Base-by-base conservation (phyloP, 2,888 invertebrate genomes). In the Leptothorax acervorum region DNA sequence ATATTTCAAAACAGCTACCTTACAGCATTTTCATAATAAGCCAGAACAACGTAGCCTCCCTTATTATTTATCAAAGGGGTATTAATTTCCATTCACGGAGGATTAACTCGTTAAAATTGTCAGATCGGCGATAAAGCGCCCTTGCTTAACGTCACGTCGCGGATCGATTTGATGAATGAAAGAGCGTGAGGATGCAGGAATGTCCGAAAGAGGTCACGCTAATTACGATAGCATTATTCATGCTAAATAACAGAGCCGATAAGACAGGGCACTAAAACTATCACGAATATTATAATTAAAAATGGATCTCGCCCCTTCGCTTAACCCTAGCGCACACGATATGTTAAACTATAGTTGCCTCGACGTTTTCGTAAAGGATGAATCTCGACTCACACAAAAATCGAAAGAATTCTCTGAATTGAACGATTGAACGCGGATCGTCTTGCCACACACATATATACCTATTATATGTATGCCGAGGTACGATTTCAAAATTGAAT, bases 81-180 rank as follows among this genome's bases (percentile, higher is more conserved):
- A 66, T 78, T 78, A 78, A 66, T 78, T 76, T 66, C 15, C 42
- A 42, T 55, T 78, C 12, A n/a, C 11, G 18, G 42, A 45, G 28
- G 42, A 78, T 78, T 78, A 55, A 78, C 66, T 78, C n/a, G 78
- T 78, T 78, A 51, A 76, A 76, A 76, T 76, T 76, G 63, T 76
- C 75, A 78, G 76, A 76, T 76, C 65, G 42, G 42, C 42, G 78
- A 78, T 78, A 78, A 76, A 78, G 55, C 66, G 66, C 42, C 78
- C 66, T 66, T 78, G 78, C 78, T 66, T 66, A 66, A 78, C 66
- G 78, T 78, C 78, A 78, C 28, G 66, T 55, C 12, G 78, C 23
- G 55, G 78, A 66, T 78, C 78, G 78, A 78, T 78, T 78, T 78
- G 78, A 78, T 78, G 78, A 78, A 78, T 78, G 78, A 78, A 78